A percentile compares a stretch with the other conserved stretches of the same genome.
These are phyloP conservation scores for Coleophora flavipennella DNA, from an alignment of 2,888 invertebrate species.

Conservation along the genomic window DNA sequence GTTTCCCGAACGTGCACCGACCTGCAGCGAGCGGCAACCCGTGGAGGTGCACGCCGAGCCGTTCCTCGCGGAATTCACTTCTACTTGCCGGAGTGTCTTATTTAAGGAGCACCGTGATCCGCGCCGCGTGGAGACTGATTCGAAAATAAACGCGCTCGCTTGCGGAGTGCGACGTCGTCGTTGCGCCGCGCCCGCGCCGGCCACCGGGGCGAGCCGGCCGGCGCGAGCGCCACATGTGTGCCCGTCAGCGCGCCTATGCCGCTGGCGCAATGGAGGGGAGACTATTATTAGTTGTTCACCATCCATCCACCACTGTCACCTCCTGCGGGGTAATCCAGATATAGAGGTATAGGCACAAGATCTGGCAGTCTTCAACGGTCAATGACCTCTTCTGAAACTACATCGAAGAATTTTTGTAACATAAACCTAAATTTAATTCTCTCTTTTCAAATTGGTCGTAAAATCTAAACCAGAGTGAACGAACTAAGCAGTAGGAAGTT, in stretches of 20 bases:
- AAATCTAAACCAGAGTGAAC: too few species aligned
- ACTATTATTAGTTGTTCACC: conserved; percentile 68
- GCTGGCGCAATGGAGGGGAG: conserved; percentile 66
- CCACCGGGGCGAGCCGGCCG: not conserved
- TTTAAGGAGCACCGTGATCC: conserved; percentile 59
- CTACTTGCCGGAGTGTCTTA: conserved; percentile 42
- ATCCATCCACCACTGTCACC: conserved; percentile 72
- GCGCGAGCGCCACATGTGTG: conserved; percentile 64
- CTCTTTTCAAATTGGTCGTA: too few species aligned
- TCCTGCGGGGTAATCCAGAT: conserved; percentile 68
- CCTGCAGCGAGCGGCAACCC: conserved; percentile 29
- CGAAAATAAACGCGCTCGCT: conserved; percentile 65
- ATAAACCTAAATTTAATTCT: too few species aligned
- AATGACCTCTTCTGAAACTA: conserved; percentile 59
- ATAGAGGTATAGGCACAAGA: conserved; percentile 66
- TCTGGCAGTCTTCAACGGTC: conserved; percentile 66
- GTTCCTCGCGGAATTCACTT: conserved; percentile 29
- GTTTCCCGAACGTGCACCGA: conserved; percentile 51
- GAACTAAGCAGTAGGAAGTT: too few species aligned
- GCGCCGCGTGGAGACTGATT: conserved; percentile 66
- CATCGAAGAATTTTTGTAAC: conserved; percentile 9
- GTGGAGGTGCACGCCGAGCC: conserved; percentile 35
- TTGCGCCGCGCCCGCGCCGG: conserved; percentile 18
- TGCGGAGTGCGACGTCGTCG: conserved; percentile 44
- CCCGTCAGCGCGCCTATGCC: conserved; percentile 53